Percentiles rank a stretch among this genome's conserved stretches.
Conservation (phyloP, 2,888 invertebrate genomes). For the Metalampra italica region DNA sequence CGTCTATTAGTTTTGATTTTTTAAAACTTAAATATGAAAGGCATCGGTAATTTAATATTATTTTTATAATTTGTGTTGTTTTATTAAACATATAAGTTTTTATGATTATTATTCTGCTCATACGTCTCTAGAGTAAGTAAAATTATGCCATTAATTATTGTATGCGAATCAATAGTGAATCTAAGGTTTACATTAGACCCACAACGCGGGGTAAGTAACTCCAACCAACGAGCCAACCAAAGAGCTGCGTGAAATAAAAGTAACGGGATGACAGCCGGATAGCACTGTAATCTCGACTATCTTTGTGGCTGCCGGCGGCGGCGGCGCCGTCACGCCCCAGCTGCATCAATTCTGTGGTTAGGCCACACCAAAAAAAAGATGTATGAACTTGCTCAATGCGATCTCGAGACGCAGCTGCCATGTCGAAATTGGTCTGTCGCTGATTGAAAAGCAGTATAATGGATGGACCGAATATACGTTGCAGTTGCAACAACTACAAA, state of each 20-base stretch:
- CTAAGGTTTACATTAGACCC: background rate
- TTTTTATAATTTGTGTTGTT: too few relatives aligned
- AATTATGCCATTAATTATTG: too few relatives aligned
- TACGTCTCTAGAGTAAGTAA: too few relatives aligned
- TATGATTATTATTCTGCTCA: too few relatives aligned
- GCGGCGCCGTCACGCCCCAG: conserved; percentile 43
- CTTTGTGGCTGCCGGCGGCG: conserved; percentile 26
- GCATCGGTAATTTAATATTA: too few relatives aligned
- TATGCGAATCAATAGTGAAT: too few relatives aligned
- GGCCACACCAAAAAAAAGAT: conserved; percentile 23
- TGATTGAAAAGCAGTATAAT: background rate
- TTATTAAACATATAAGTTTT: too few relatives aligned
- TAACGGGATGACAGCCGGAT: conserved; percentile 39
- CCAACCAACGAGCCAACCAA: background rate
- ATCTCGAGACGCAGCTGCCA: background rate
- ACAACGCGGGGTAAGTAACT: background rate
- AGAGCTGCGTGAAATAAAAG: background rate
- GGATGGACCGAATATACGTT: background rate
- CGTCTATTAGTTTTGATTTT: too few relatives aligned
- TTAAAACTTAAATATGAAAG: too few relatives aligned
- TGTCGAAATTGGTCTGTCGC: conserved; percentile 2
- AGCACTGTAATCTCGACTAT: conserved; percentile 39
- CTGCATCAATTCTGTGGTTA: conserved; percentile 47
- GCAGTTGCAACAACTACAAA: too few relatives aligned
- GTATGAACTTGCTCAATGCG: conserved; percentile 1